These are phyloP conservation scores for Corythornis cristatus DNA, from an alignment of 2,113 vertebrate genomes.

Conservation along the genomic window DNA sequence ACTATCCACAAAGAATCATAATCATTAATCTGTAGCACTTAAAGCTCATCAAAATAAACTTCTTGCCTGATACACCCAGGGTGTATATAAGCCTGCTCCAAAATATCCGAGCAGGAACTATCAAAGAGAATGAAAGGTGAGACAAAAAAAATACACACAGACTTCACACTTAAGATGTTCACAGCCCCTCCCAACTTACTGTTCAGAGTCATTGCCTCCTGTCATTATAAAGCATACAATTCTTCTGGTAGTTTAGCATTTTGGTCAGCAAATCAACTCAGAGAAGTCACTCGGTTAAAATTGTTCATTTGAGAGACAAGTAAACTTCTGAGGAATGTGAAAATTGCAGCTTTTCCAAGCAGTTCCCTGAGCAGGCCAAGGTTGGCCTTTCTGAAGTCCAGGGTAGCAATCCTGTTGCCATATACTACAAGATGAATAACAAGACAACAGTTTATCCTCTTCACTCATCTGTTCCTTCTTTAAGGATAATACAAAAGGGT, in stretches of 20 bases:
- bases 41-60: background rate
- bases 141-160: background rate
- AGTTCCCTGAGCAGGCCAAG: too few relatives aligned
- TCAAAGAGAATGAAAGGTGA: background rate
- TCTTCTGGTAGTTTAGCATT: background rate
- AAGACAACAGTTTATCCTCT: too few relatives aligned
- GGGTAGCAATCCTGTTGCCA: too few relatives aligned
- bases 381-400: too few relatives aligned
- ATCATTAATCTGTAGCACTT: background rate
- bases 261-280: background rate
- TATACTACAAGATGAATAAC: too few relatives aligned
- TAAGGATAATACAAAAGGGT: too few relatives aligned
- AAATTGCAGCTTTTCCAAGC: background rate
- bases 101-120: background rate
- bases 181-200: background rate
- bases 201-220: background rate
- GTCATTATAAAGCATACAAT: background rate
- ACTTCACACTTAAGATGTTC: background rate
- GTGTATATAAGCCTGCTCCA: background rate
- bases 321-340: background rate
- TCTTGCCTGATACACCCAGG: background rate
- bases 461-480: too few relatives aligned
- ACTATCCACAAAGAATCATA: background rate
- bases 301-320: too few relatives aligned
- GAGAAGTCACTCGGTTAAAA: background rate